Evolutionary conservation across 2,888 invertebrate species (phyloP), one percentile per base, ranked within the genome.

Genomic region (Glaucopsyche alexis): DNA sequence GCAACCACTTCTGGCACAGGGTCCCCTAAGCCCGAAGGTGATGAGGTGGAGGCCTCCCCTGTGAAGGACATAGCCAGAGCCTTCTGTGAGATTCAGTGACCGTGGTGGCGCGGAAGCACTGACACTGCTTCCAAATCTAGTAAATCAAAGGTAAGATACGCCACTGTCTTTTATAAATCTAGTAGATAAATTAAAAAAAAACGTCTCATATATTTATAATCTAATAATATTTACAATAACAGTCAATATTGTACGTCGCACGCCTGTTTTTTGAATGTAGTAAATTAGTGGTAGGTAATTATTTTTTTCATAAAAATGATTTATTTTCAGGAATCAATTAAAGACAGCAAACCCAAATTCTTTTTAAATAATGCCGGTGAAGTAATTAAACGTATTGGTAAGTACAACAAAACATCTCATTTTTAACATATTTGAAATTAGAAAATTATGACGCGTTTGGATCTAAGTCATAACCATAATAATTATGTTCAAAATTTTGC

Each of bases 71-170:
- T 93, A 77, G 93, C 92, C 80, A 84, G 93, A 77, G 91, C 88
- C 78, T 94, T 94, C 79, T 94, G 94, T 87, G 92, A 93, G 86
- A 91, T 94, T 81, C 94, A 94, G 94, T 94, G 94, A 94, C 94
- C 91, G 87, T 93, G 91, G 93, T 91, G 93, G 91, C 89, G 91
- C 85, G 93, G 93, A 90, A 91, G 93, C 92, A 90, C 86, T 85
- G 91, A 90, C 86, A 86, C 89, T 87, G 91, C 92, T 91, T 92
- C 92, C 91, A 91, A 91, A 87, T 90, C 90, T 87, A 89, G 87
- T 85, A 91, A 91, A 86, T 91, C 91, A 82, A 92, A 91, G 92
- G 92, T 91, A 77, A 72, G 40, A 29, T 13, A 67, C 19, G 7
- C 29, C n/a, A 47, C 19, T 2, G 47, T 69, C 8, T 45, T 55